phyloP scores from a whole-genome alignment of 2,113 vertebrate species.

The Macaca mulatta region DNA sequence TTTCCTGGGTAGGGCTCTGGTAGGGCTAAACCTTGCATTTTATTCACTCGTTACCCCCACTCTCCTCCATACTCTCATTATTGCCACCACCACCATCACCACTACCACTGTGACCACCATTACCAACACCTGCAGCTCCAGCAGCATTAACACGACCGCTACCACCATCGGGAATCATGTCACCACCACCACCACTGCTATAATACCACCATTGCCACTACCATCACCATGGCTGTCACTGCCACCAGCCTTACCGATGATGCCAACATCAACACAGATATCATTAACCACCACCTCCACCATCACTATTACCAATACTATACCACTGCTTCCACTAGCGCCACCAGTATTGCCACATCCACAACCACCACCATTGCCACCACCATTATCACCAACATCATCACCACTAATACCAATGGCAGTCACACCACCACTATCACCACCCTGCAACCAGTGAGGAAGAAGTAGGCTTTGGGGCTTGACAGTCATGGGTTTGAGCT shows the following conservation, averaged over 20 bases:
- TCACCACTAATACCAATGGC: no score
- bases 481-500: background rate
- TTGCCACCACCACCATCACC: no score
- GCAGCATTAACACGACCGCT: no score
- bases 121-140: background rate
- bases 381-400: no score
- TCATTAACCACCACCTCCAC: background rate
- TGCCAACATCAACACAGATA: background rate
- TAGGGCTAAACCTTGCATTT: background rate
- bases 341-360: no score
- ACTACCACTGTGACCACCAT: background rate
- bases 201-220: background rate
- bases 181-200: background rate
- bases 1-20: background rate
- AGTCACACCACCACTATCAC: rapidly evolving
- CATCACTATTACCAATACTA: background rate
- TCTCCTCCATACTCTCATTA: no score
- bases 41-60: background rate
- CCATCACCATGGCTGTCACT: no score
- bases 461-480: background rate
- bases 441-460: rapidly evolving
- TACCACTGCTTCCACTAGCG: no score
- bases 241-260: background rate
- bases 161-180: no score
- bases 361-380: no score